These are phyloP conservation scores for Globodera ellingtonae DNA, from an alignment of 1,140 invertebrate species.

Conservation along the genomic window DNA sequence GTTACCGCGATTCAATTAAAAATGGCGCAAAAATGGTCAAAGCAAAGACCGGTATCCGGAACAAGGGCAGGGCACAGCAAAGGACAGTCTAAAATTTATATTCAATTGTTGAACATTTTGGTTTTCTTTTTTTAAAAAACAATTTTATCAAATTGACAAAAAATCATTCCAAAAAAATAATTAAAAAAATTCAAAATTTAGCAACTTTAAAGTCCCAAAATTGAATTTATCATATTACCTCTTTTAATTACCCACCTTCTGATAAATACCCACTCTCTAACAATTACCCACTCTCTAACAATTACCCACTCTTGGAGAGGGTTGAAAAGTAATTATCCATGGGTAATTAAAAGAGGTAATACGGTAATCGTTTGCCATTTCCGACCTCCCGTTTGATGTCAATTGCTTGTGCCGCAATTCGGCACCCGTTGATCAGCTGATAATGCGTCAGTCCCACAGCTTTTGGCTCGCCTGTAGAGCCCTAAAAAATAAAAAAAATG, in stretches of 20 bases:
- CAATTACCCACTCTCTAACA: too few species aligned
- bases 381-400: conserved; percentile 50
- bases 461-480: conserved; percentile 57
- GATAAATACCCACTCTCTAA: too few species aligned
- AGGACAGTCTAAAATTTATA: conserved; percentile 54
- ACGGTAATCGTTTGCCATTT: too few species aligned
- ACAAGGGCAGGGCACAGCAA: conserved; percentile 59
- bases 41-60: conserved; percentile 58
- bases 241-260: too few species aligned
- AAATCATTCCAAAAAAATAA: not conserved
- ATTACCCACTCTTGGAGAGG: too few species aligned
- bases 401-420: conserved; percentile 55
- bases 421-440: conserved; percentile 58
- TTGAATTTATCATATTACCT: too few species aligned
- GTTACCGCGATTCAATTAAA: conserved; percentile 53
- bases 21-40: conserved; percentile 60
- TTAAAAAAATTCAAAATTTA: too few species aligned
- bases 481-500: conserved; percentile 39
- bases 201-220: too few species aligned
- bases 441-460: conserved; percentile 58
- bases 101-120: not conserved
- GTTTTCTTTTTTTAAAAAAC: not conserved
- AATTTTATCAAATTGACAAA: not conserved
- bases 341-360: too few species aligned
- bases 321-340: too few species aligned